These are phyloP conservation scores for Asteroscopus sphinx DNA, from an alignment of 2,888 invertebrate species.

Conservation along the genomic window DNA sequence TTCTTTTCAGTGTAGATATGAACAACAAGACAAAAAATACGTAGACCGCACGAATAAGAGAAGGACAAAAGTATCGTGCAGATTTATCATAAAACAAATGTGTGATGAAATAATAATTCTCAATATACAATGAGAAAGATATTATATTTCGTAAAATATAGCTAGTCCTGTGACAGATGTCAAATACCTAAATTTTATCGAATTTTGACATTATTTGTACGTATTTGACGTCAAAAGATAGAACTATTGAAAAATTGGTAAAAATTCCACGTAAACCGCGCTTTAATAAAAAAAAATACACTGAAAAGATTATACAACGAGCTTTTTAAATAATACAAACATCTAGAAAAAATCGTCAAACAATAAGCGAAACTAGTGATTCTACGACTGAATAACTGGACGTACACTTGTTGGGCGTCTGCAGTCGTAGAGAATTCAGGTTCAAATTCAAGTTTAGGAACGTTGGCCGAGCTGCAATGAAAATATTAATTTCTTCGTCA, in stretches of 20 bases:
- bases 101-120: too few relatives aligned
- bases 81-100: neutral
- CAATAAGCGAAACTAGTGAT: conserved; percentile 85
- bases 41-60: neutral
- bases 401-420: conserved; percentile 97
- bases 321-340: conserved; percentile 60
- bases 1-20: conserved; percentile 48
- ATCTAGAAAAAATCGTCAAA: conserved; percentile 61
- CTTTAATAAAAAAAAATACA: conserved; percentile 35
- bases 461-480: conserved; percentile 98
- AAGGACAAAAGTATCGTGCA: neutral
- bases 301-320: conserved; percentile 64
- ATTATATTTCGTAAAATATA: too few relatives aligned
- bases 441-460: conserved; percentile 99
- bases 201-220: too few relatives aligned
- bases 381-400: conserved; percentile 83
- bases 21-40: neutral
- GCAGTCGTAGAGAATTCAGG: conserved; percentile 96
- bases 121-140: too few relatives aligned
- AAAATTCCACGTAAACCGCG: conserved; percentile 27
- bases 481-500: conserved; percentile 77
- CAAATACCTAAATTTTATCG: too few relatives aligned
- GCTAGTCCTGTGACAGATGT: too few relatives aligned
- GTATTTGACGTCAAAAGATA: too few relatives aligned
- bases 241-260: neutral